A percentile compares a stretch with the other conserved stretches of the same genome.
These are phyloP conservation scores for Reticulitermes speratus DNA, from an alignment of 1,140 invertebrate genomes.

Conservation along the genomic window DNA sequence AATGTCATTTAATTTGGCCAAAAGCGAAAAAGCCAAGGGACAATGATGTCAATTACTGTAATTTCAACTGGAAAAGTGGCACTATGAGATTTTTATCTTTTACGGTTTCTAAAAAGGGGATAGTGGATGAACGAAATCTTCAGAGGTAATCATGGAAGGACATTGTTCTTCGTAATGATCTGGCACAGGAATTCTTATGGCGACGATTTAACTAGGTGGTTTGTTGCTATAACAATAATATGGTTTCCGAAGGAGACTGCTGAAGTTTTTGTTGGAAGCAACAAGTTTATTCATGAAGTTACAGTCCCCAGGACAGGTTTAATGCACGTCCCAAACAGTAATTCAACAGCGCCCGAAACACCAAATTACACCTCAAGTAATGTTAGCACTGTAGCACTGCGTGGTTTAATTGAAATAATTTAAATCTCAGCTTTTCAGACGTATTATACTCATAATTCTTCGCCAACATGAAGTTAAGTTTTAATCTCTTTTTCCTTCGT, in stretches of 20 bases:
- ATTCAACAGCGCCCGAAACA: not conserved
- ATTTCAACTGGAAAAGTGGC: not conserved
- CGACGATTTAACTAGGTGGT: not conserved
- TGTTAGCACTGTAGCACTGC: not conserved
- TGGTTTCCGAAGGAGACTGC: not conserved
- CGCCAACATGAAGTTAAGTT: too few relatives aligned
- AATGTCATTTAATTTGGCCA: conserved; percentile 29
- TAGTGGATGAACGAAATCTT: not conserved
- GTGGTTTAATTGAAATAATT: not conserved
- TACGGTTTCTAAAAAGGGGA: not conserved
- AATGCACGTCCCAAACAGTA: not conserved
- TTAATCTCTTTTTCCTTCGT: too few relatives aligned
- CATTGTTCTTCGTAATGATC: not conserved
- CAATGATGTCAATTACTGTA: not conserved
- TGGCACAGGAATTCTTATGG: not conserved
- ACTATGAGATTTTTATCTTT: not conserved
- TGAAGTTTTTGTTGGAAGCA: not conserved
- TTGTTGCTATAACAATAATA: not conserved
- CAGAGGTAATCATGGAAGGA: not conserved
- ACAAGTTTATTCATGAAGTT: not conserved
- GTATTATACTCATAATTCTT: too few relatives aligned
- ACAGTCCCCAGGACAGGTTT: not conserved
- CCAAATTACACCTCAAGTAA: not conserved
- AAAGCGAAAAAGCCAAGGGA: conserved; percentile 14
- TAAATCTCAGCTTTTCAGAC: not conserved